phyloP scores from a whole-genome alignment of 1,140 invertebrate species.

The Spodoptera litura region DNA sequence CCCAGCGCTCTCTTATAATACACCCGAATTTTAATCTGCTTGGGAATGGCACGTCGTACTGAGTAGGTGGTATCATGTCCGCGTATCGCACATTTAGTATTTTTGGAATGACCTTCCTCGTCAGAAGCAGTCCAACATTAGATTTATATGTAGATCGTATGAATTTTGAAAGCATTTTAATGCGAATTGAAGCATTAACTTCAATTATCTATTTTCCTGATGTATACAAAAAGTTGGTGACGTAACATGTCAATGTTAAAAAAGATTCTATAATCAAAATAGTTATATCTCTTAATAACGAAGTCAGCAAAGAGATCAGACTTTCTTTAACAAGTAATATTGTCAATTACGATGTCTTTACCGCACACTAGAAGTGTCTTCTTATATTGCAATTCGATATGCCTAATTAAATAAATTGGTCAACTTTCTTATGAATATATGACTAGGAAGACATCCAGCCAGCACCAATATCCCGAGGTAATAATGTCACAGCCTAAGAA shows the following conservation, averaged over 20 bases:
- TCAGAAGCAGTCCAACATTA: conserved; percentile 1
- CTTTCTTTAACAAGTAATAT: not conserved
- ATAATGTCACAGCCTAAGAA: not conserved
- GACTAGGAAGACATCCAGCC: conserved; percentile 1
- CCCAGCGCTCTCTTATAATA: conserved; percentile 66
- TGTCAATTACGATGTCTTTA: no score
- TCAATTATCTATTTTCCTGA: conserved; percentile 28
- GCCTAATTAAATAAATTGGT: no score
- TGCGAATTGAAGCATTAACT: conserved; percentile 26
- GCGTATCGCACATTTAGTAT: not conserved
- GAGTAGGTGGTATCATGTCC: conserved; percentile 62
- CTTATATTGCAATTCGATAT: no score
- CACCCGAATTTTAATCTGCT: conserved; percentile 64
- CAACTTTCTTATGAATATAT: no score
- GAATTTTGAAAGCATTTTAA: conserved; percentile 54
- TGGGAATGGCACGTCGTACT: conserved; percentile 69
- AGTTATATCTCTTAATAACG: conserved; percentile 7
- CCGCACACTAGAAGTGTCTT: no score
- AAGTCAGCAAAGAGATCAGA: not conserved
- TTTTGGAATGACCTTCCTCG: conserved; percentile 16
- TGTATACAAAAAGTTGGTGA: conserved; percentile 26
- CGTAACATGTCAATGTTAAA: conserved; percentile 15
- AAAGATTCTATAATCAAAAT: conserved; percentile 37
- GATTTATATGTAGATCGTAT: conserved; percentile 32
- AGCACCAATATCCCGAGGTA: not conserved